Percentiles rank a stretch among this genome's conserved stretches.
Evolutionary conservation across 2,113 vertebrate genomes (phyloP).

Genomic region (Thomomys bottae): DNA sequence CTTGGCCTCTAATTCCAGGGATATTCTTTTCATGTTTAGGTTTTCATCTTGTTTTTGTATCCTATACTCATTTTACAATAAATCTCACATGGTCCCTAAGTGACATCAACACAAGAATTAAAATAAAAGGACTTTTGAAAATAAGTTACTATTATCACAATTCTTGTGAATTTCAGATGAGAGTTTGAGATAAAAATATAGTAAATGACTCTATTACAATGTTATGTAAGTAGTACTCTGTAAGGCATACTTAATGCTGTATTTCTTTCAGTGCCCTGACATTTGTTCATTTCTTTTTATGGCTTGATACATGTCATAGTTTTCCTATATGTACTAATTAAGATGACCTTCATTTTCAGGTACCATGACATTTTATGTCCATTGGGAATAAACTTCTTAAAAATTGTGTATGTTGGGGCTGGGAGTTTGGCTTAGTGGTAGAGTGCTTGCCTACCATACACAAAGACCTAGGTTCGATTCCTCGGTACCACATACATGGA

Average conservation of each 20-base stretch:
- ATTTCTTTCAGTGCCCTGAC: not conserved
- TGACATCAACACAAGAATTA: not conserved
- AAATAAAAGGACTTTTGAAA: constrained; percentile 28
- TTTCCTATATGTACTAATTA: constrained; percentile 32
- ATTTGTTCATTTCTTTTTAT: constrained; percentile 17
- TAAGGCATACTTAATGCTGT: not conserved
- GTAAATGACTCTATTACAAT: constrained; percentile 31
- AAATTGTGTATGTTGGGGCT: not conserved
- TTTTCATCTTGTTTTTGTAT: not conserved
- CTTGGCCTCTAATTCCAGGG: constrained; percentile 26
- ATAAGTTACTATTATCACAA: not conserved
- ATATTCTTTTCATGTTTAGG: not conserved
- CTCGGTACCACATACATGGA: no score
- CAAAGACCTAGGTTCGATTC: no score
- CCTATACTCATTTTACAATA: not conserved
- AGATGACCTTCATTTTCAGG: constrained; percentile 52
- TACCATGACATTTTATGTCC: constrained; percentile 19
- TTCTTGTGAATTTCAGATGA: constrained; percentile 41
- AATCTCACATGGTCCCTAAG: not conserved
- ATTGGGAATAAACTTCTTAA: constrained; percentile 31
- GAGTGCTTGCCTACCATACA: no score
- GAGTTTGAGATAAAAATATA: constrained; percentile 5
- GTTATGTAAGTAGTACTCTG: not conserved
- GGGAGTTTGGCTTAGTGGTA: no score
- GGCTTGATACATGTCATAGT: not conserved